A percentile compares a stretch with the other conserved stretches of the same genome.
phyloP scores from a whole-genome alignment of 2,888 invertebrate genomes.

The Lasius fuliginosus region DNA sequence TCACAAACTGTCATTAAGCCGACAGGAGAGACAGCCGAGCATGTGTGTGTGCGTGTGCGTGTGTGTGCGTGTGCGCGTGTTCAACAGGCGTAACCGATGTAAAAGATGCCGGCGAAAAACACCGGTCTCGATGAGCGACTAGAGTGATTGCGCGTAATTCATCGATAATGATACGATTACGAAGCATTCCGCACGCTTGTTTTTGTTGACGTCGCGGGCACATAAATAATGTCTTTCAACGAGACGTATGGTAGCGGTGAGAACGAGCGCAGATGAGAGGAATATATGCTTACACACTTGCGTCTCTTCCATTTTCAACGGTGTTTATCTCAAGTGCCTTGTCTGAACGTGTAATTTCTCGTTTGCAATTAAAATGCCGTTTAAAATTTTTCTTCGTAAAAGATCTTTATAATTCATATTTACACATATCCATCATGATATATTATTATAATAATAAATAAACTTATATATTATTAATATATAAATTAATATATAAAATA shows the following conservation, averaged over 20 bases:
- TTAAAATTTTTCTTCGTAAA: neutral
- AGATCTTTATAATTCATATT: neutral
- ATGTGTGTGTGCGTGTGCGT: neutral
- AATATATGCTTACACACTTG: neutral
- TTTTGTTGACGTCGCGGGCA: slow-evolving; percentile 6
- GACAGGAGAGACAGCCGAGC: slow-evolving; percentile 34
- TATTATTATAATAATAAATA: neutral
- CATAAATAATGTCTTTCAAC: neutral
- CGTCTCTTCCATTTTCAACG: neutral
- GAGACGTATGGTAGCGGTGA: neutral
- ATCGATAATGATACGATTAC: slow-evolving; percentile 55
- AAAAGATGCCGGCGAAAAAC: neutral
- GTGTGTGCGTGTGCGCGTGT: neutral
- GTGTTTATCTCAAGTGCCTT: neutral
- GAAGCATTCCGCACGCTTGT: neutral
- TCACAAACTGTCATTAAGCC: slow-evolving; percentile 61
- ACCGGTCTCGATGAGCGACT: slow-evolving; percentile 20
- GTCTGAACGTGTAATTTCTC: neutral
- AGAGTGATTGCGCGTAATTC: slow-evolving; percentile 57
- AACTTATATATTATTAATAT: neutral
- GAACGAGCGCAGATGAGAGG: neutral
- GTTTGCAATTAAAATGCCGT: neutral
- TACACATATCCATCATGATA: neutral
- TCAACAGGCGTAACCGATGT: neutral
- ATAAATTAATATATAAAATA: neutral